Evolutionary conservation across 2,888 invertebrate species (phyloP).

Genomic region (Escarpia spicata): DNA sequence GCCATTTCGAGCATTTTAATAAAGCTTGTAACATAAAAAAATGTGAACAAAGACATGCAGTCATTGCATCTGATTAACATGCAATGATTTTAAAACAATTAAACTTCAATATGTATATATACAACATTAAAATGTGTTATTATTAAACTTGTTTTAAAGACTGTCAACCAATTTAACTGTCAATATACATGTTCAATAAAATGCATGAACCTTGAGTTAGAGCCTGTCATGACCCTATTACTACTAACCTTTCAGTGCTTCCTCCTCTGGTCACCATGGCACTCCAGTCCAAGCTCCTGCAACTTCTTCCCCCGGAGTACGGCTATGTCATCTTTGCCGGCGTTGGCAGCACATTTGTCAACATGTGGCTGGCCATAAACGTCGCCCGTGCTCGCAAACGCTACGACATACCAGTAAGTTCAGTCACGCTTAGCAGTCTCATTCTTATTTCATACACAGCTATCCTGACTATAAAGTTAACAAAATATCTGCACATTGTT

Average conservation of each 20-base stretch:
- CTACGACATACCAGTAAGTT: conserved; percentile 52
- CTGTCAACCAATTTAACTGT: too few species aligned
- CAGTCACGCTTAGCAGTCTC: background rate
- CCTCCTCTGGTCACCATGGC: conserved; percentile 29
- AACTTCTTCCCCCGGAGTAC: conserved; percentile 56
- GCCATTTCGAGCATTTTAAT: background rate
- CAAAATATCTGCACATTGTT: too few species aligned
- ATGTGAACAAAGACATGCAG: too few species aligned
- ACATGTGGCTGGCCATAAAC: conserved; percentile 62
- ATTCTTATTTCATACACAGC: too few species aligned
- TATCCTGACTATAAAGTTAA: too few species aligned
- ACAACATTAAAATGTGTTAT: too few species aligned
- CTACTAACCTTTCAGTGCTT: background rate
- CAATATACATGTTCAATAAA: too few species aligned
- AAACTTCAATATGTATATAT: too few species aligned
- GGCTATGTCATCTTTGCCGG: conserved; percentile 65
- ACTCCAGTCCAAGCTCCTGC: conserved; percentile 33
- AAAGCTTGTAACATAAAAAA: background rate
- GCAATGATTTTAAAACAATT: too few species aligned
- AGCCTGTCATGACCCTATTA: background rate
- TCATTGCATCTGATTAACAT: too few species aligned
- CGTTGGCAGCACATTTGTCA: conserved; percentile 59
- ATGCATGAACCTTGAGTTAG: too few species aligned
- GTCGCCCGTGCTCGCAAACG: conserved; percentile 62
- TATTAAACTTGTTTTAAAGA: too few species aligned